Evolutionary conservation across 2,113 vertebrate species (phyloP).

Genomic region (Aplodontia rufa): DNA sequence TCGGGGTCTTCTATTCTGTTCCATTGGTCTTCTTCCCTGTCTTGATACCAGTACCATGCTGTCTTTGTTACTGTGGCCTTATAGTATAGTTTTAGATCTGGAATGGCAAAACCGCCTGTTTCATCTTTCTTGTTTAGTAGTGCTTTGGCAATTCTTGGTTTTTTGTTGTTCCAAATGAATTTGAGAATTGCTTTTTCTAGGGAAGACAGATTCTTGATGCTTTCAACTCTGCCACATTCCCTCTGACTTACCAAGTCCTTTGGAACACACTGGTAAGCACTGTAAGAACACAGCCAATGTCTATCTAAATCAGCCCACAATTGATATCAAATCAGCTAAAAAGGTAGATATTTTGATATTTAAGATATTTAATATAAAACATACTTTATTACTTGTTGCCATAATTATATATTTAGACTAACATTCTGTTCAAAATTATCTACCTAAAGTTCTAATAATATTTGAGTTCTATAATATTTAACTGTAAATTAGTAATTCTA

Average conservation of each 20-base stretch:
- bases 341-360: neutral
- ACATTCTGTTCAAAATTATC: neutral
- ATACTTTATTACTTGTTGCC: neutral
- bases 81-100: too few species aligned
- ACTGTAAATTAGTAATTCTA: neutral
- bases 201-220: neutral
- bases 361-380: neutral
- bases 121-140: too few species aligned
- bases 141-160: too few species aligned
- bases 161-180: too few species aligned
- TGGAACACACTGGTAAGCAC: neutral
- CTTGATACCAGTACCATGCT: too few species aligned
- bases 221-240: neutral
- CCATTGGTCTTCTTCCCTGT: too few species aligned
- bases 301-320: neutral
- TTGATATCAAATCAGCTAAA: neutral
- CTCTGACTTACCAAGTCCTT: too few species aligned
- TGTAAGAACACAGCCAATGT: neutral
- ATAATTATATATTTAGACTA: constrained; percentile 16
- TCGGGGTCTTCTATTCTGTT: too few species aligned
- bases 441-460: neutral
- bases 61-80: too few species aligned
- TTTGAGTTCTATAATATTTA: neutral
- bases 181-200: too few species aligned
- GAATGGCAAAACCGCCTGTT: too few species aligned